phyloP scores from a whole-genome alignment of 2,113 vertebrate species.

The Microcebus ravelobensis region DNA sequence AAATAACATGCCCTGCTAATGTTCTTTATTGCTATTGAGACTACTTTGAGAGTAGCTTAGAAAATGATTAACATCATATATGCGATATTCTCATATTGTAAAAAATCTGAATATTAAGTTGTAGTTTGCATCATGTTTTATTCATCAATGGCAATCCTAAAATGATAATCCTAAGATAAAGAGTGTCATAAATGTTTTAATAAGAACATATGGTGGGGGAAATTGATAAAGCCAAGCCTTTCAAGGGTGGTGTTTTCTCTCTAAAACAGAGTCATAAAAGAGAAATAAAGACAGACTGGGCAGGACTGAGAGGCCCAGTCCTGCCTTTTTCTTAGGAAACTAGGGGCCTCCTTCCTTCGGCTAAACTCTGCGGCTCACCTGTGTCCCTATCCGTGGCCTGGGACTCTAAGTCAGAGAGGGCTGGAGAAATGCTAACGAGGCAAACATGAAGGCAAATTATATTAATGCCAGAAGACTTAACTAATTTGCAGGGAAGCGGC shows the following conservation, averaged over 20 bases:
- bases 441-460: neutral
- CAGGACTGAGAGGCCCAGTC: neutral
- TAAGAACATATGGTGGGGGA: conserved; percentile 79
- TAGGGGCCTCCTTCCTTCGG: neutral
- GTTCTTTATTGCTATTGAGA: neutral
- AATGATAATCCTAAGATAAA: conserved; percentile 81
- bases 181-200: conserved; percentile 77
- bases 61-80: conserved; percentile 49
- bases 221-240: conserved; percentile 68
- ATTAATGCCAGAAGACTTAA: neutral
- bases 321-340: neutral
- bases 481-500: neutral
- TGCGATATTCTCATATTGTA: conserved; percentile 4
- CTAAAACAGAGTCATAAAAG: conserved; percentile 43
- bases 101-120: conserved; percentile 42
- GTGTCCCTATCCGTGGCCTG: neutral
- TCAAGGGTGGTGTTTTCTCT: conserved; percentile 61
- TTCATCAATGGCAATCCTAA: conserved; percentile 73
- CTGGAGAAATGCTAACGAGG: too few species aligned
- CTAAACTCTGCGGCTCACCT: too few species aligned
- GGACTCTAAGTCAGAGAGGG: neutral
- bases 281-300: neutral
- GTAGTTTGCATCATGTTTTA: conserved; percentile 62
- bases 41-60: neutral
- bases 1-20: conserved; percentile 3